phyloP scores from a whole-genome alignment of 2,113 vertebrate species.

The Hippocampus mohnikei region DNA sequence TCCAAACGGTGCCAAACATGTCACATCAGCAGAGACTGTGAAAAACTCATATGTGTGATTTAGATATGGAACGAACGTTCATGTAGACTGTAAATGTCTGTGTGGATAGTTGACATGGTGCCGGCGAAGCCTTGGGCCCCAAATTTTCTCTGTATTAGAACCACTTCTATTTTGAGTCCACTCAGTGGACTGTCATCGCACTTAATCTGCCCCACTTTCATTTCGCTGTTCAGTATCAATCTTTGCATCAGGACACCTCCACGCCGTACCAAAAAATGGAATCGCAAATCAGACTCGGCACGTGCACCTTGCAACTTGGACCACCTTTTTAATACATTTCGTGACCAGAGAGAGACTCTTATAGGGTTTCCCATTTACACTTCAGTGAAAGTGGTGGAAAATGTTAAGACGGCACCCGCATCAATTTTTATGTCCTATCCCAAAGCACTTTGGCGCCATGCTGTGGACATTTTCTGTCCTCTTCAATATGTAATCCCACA shows the following conservation, averaged over 20 bases:
- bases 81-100: no score
- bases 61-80: no score
- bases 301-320: not conserved
- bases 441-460: not conserved
- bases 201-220: not conserved
- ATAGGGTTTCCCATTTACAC: not conserved
- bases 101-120: no score
- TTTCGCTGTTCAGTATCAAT: conserved; percentile 7
- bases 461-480: not conserved
- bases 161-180: no score
- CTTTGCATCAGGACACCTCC: conserved; percentile 25
- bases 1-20: no score
- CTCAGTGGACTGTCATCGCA: no score
- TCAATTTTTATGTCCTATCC: not conserved
- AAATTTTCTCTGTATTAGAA: no score
- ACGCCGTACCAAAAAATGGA: conserved; percentile 32
- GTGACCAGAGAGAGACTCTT: not conserved
- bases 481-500: not conserved
- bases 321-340: not conserved
- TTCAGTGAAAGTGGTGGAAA: not conserved
- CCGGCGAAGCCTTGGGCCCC: no score
- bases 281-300: conserved; percentile 6
- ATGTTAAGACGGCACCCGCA: not conserved
- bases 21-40: no score
- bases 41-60: no score